These are phyloP conservation scores for Ictalurus punctatus DNA, from an alignment of 2,113 vertebrate species.

Conservation along the genomic window DNA sequence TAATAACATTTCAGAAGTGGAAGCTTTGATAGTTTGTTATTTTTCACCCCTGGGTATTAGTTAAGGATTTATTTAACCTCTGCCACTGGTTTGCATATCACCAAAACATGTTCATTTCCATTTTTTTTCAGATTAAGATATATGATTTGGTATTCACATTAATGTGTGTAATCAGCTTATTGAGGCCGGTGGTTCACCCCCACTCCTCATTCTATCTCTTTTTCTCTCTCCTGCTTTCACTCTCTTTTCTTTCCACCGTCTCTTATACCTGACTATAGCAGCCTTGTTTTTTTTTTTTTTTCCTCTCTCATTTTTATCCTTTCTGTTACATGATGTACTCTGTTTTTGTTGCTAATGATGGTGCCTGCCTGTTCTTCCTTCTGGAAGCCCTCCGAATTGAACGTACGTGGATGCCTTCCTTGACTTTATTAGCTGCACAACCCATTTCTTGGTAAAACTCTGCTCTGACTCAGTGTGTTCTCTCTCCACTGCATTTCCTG, in stretches of 20 bases:
- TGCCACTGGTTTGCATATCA: constrained; percentile 64
- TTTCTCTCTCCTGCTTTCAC: constrained; percentile 4
- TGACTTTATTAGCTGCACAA: constrained; percentile 66
- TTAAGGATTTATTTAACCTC: constrained; percentile 27
- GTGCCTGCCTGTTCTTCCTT: constrained; percentile 70
- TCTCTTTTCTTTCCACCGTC: constrained; percentile 38
- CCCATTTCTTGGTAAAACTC: constrained; percentile 55
- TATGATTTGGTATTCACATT: constrained; percentile 38
- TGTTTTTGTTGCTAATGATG: constrained; percentile 75
- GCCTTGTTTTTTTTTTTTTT: constrained; percentile 52
- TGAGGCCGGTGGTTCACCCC: constrained; percentile 35
- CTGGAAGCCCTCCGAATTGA: constrained; percentile 78
- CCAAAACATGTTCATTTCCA: constrained; percentile 43
- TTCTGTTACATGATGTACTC: constrained; percentile 78
- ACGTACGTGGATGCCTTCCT: constrained; percentile 78
- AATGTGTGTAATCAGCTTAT: constrained; percentile 35
- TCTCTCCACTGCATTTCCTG: constrained; percentile 54
- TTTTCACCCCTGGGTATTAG: constrained; percentile 25
- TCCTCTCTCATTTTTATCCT: constrained; percentile 62
- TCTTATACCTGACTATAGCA: constrained; percentile 42
- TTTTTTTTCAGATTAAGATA: constrained; percentile 31
- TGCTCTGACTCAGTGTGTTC: constrained; percentile 54
- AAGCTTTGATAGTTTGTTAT: constrained; percentile 63
- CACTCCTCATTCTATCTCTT: constrained; percentile 20
- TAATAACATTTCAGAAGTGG: constrained; percentile 7